Conservation (phyloP, 2,113 vertebrate genomes). For the Myrmecophaga tridactyla region DNA sequence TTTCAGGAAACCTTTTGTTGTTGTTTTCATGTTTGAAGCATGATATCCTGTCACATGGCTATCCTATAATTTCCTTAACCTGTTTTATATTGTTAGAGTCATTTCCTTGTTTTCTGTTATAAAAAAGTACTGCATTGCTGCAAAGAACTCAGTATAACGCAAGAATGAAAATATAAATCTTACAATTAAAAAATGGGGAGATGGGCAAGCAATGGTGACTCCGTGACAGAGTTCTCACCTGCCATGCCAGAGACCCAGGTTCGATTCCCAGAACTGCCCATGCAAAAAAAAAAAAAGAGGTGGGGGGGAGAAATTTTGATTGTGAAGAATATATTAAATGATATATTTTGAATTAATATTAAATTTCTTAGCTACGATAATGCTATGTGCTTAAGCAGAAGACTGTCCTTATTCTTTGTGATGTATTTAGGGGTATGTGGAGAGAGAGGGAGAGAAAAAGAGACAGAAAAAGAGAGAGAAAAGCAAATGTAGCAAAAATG, state of each 20-base stretch:
- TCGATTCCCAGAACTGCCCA: too few species aligned
- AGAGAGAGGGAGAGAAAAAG: neutral
- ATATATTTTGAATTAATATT: neutral
- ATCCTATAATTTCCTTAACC: neutral
- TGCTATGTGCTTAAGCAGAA: neutral
- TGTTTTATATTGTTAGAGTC: neutral
- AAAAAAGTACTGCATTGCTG: neutral
- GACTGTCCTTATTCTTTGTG: neutral
- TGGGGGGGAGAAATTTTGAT: too few species aligned
- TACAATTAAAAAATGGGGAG: neutral
- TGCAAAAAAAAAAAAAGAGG: too few species aligned
- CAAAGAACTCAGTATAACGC: neutral
- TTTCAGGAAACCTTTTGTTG: neutral
- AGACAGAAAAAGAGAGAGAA: neutral
- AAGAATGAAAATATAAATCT: neutral
- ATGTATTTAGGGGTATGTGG: neutral
- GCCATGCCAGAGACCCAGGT: too few species aligned
- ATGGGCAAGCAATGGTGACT: too few species aligned
- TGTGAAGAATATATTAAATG: neutral
- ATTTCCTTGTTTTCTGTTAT: neutral
- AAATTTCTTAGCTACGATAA: neutral
- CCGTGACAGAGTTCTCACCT: too few species aligned
- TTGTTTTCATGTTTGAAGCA: neutral
- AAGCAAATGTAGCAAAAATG: neutral
- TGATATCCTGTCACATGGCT: neutral